Evolutionary conservation across 2,888 invertebrate genomes (phyloP), one percentile per base, ranked within the genome.

Genomic region (Caprella mutica): DNA sequence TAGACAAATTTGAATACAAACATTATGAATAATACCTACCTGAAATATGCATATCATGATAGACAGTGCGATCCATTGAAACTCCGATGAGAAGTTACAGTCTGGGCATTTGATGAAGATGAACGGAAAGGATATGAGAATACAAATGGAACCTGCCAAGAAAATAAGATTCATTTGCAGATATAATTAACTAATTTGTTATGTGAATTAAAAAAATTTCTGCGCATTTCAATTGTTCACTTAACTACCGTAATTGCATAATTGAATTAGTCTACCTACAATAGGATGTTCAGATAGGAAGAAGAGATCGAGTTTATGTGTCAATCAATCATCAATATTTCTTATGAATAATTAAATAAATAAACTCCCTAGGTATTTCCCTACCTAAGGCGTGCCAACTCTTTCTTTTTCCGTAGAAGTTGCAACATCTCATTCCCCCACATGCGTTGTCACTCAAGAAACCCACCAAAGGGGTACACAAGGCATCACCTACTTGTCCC

Each of bases 391-490:
- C 77, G 77, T 93, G 91, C 91, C 91, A 92, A 1, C 84, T 78
- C 76, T 92, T 91, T 69, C 91, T 75, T 69, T 81, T 80, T 1
- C 91, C 90, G 75, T 88, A 86, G 30, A 23, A 39, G 30, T n/a
- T n/a, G n/a, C 55, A 77, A 65, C 80, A 81, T 66, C 82, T 74
- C 69, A 81, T 75, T 66, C 78, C 77, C 68, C 80, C 77, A 66
- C 81, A 79, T 39, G 81, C 79, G 69, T 80, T 79, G 70, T 91
- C 93, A 3, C 88, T 86, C 71, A 88, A 78, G 61, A 84, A 75
- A 5, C 93, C 93, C 59, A 93, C 83, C 69, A 93, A 83, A 0
- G 92, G 90, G 23, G 92, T 92, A 19, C 85, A 81, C 58, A 92
- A 50, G 19, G 85, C 90, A 76, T 92, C 92, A 26, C 85, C 85